Conservation (phyloP, 2,888 invertebrate species). For the Sesia apiformis region DNA sequence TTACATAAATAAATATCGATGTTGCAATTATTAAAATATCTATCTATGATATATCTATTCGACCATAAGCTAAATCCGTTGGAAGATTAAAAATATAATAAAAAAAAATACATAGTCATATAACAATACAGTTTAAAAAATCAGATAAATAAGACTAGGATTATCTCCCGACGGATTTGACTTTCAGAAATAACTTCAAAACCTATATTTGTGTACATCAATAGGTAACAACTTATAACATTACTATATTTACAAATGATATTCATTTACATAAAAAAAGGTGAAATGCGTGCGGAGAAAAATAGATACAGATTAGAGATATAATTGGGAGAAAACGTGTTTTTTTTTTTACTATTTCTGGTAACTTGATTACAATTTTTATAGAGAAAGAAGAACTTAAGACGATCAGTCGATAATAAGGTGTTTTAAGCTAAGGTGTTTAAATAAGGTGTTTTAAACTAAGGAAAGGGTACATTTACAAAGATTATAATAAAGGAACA, state of each 20-base stretch:
- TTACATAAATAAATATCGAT: not conserved
- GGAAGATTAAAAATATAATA: constrained; percentile 22
- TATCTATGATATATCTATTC: constrained; percentile 9
- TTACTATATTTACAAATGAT: constrained; percentile 44
- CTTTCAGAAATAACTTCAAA: constrained; percentile 31
- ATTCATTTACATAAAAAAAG: constrained; percentile 25
- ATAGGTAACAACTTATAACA: not conserved
- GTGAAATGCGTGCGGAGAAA: constrained; percentile 34
- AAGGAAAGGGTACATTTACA: constrained; percentile 33
- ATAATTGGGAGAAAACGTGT: constrained; percentile 2
- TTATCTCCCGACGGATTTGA: constrained; percentile 40
- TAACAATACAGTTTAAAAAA: constrained; percentile 19
- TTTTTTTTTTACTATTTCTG: constrained; percentile 8
- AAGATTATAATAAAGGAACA: constrained; percentile 60
- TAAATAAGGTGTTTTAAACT: not conserved
- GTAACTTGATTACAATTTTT: constrained; percentile 1
- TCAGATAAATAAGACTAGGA: constrained; percentile 62
- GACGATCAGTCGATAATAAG: constrained; percentile 7
- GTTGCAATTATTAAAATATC: not conserved
- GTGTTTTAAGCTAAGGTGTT: not conserved
- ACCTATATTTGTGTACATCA: not conserved
- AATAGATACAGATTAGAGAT: constrained; percentile 11
- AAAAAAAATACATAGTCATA: constrained; percentile 8
- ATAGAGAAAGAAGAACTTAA: constrained; percentile 5
- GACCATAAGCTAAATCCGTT: constrained; percentile 51